A percentile compares a stretch with the other conserved stretches of the same genome.
Conservation (phyloP, 2,113 vertebrate genomes). For the Hydrolagus affinis region DNA sequence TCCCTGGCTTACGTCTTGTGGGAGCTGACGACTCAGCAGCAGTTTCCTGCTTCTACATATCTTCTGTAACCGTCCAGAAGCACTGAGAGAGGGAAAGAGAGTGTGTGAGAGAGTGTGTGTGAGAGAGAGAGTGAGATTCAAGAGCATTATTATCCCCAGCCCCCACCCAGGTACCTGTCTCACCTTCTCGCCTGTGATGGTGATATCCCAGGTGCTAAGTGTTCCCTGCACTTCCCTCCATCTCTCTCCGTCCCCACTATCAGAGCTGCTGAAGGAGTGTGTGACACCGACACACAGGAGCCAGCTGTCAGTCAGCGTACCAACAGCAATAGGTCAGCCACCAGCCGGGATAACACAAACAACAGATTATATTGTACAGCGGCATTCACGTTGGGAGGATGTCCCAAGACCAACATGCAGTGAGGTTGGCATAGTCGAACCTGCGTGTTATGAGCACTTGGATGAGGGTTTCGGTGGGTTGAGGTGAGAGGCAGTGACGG, state of each 20-base stretch:
- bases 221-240: background rate
- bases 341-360: too few species aligned
- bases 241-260: background rate
- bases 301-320: too few species aligned
- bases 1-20: background rate
- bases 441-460: too few species aligned
- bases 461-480: too few species aligned
- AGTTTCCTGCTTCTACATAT: background rate
- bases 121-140: background rate
- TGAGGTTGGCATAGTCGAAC: too few species aligned
- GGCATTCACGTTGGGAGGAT: too few species aligned
- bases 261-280: background rate
- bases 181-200: background rate
- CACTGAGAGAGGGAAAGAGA: background rate
- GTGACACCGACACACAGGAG: too few species aligned
- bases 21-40: background rate
- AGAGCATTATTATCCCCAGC: too few species aligned
- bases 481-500: too few species aligned
- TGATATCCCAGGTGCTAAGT: background rate
- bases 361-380: too few species aligned
- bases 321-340: too few species aligned
- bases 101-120: background rate
- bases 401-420: too few species aligned
- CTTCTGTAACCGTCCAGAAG: background rate
- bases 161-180: background rate